These are phyloP conservation scores for Ophiothrix spiculata DNA, from an alignment of 35 echinoderm and acorn worm genomes.

Conservation along the genomic window DNA sequence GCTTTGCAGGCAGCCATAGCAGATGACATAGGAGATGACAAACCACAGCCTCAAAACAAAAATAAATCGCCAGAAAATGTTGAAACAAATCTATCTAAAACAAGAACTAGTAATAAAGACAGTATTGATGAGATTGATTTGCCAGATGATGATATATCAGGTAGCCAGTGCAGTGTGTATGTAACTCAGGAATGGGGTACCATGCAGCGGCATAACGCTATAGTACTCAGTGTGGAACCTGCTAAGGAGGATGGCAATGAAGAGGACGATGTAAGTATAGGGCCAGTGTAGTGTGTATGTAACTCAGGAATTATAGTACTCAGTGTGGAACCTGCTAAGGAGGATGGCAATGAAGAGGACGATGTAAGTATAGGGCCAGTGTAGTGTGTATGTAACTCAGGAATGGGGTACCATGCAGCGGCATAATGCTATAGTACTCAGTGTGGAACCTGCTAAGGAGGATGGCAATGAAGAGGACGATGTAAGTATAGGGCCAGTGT, in stretches of 20 bases:
- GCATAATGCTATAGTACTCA: slow-evolving; percentile 85
- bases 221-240: slow-evolving; percentile 65
- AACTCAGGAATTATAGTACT: slow-evolving; percentile 66
- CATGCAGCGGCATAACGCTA: slow-evolving; percentile 79
- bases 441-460: too few relatives aligned
- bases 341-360: slow-evolving; percentile 32
- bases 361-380: slow-evolving; percentile 56
- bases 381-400: too few relatives aligned
- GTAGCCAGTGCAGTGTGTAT: slow-evolving; percentile 38
- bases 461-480: slow-evolving; percentile 37
- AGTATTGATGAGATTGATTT: slow-evolving; percentile 46
- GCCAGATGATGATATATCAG: slow-evolving; percentile 74
- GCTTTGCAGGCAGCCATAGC: slow-evolving; percentile 31
- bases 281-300: slow-evolving; percentile 78
- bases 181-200: slow-evolving; percentile 87
- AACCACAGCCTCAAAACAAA: not conserved
- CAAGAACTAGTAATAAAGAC: too few relatives aligned
- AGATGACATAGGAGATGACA: not conserved
- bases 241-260: too few relatives aligned
- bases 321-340: too few relatives aligned
- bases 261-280: too few relatives aligned
- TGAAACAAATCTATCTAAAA: too few relatives aligned
- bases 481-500: too few relatives aligned
- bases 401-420: slow-evolving; percentile 80
- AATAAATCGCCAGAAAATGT: too few relatives aligned